Base-by-base conservation (phyloP, 2,888 invertebrate genomes). In the Cantharis nigra region DNA sequence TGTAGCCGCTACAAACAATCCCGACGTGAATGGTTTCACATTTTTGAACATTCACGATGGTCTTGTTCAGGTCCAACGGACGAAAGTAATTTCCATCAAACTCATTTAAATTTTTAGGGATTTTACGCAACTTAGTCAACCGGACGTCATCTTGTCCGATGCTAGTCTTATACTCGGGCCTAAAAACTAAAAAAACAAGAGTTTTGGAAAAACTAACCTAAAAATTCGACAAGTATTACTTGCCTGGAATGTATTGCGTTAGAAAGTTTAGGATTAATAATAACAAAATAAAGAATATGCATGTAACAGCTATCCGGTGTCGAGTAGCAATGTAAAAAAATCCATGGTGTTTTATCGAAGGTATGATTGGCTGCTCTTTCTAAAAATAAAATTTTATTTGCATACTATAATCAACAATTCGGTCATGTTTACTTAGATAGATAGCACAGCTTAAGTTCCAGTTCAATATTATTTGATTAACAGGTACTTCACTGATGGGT, bases 1-100 rank as follows among this genome's bases (percentile, higher is more conserved):
- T 96, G 88, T 95, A 94, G 63, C 96, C 96, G 84, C 96, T 95
- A 88, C 96, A 97, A 10, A 97, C 96, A 79, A 97, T 91, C 0
- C 96, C 95, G 81, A 97, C 91, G 84, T 97, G 95, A 72, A 97
- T 92, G 0, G 93, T 91, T 89, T 96, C 93, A 87, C 95, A 96
- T 83, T 93, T 90, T 7, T 70, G 33, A 33, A 33, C 20, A 20
- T 64, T 72, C n/a, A 23, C 65, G 2, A 1, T 23, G 9, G 23
- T 67, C n/a, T 67, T 20, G n/a, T 67, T 67, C 2, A 67, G 23
- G n/a, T 67, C 26, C 26, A 26, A 67, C 9, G 20, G 20, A n/a
- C 49, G 49, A 49, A 49, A 49, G 9, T 49, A 49, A n/a, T n/a
- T 49, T 5, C 49, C 49, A n/a, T 49, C 49, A 9, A 49, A 49